Conservation (phyloP, 2,888 invertebrate genomes). For the Amphipoea lucens region DNA sequence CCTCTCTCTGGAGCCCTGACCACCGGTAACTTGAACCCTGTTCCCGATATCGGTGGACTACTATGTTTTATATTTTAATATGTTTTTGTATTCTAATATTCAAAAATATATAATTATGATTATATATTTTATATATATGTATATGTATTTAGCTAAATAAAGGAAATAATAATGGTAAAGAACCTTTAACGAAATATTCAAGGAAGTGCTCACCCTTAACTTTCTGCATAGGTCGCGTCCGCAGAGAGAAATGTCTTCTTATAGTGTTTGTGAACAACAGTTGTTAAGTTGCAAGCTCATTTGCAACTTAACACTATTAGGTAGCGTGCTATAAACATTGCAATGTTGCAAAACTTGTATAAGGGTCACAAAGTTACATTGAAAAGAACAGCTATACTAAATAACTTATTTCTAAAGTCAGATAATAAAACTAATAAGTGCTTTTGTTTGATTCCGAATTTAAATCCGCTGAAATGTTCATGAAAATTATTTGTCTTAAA, state of each 20-base stretch:
- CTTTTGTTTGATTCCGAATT: background rate
- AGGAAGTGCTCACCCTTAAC: background rate
- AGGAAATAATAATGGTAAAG: too few relatives aligned
- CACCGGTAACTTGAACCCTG: too few relatives aligned
- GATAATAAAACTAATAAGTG: background rate
- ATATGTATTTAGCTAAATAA: too few relatives aligned
- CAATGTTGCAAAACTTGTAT: conserved; percentile 38
- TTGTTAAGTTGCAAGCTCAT: conserved; percentile 43
- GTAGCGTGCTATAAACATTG: conserved; percentile 32
- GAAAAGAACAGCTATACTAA: background rate
- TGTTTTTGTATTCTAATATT: too few relatives aligned
- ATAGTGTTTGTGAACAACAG: conserved; percentile 52
- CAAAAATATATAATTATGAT: too few relatives aligned
- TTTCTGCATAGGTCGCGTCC: conserved; percentile 35
- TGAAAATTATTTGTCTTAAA: background rate
- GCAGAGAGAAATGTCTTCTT: conserved; percentile 35
- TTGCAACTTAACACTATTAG: conserved; percentile 47
- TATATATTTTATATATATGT: too few relatives aligned
- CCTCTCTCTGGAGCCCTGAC: too few relatives aligned
- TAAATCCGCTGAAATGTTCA: background rate
- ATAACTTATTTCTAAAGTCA: background rate
- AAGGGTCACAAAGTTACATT: conserved; percentile 17
- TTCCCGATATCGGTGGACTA: too few relatives aligned
- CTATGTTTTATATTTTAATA: too few relatives aligned
- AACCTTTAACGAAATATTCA: background rate